phyloP scores from a whole-genome alignment of 2,888 invertebrate species.

The Ornithoptera alexandrae region DNA sequence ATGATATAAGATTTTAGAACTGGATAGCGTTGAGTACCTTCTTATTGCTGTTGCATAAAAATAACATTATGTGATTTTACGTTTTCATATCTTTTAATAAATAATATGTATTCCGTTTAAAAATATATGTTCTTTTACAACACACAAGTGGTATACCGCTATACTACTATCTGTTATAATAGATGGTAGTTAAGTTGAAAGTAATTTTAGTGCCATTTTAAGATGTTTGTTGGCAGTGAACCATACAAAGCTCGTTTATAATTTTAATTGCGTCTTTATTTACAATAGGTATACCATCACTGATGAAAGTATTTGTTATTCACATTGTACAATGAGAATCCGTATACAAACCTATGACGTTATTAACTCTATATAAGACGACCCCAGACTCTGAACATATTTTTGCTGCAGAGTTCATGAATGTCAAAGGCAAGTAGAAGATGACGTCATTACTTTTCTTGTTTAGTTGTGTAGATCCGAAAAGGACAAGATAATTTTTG shows the following conservation, averaged over 20 bases:
- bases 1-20: too few species aligned
- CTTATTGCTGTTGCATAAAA: too few species aligned
- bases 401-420: not conserved
- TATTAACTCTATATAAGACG: slow-evolving; percentile 3
- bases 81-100: too few species aligned
- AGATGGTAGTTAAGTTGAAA: not conserved
- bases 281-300: slow-evolving; percentile 8
- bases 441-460: not conserved
- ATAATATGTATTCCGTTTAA: too few species aligned
- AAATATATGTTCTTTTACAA: not conserved
- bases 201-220: not conserved
- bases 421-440: slow-evolving; percentile 1
- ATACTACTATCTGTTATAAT: too few species aligned
- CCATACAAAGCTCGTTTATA: slow-evolving; percentile 6
- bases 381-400: not conserved
- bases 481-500: not conserved
- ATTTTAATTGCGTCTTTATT: slow-evolving; percentile 5
- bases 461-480: not conserved
- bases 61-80: too few species aligned
- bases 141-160: not conserved
- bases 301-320: slow-evolving; percentile 18
- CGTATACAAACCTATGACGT: slow-evolving; percentile 16
- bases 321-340: slow-evolving; percentile 10
- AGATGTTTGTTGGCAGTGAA: slow-evolving; percentile 3
- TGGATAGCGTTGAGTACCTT: too few species aligned